Evolutionary conservation across 2,888 invertebrate genomes (phyloP), one percentile per base, ranked within the genome.

Genomic region (Synanthedon vespiformis): DNA sequence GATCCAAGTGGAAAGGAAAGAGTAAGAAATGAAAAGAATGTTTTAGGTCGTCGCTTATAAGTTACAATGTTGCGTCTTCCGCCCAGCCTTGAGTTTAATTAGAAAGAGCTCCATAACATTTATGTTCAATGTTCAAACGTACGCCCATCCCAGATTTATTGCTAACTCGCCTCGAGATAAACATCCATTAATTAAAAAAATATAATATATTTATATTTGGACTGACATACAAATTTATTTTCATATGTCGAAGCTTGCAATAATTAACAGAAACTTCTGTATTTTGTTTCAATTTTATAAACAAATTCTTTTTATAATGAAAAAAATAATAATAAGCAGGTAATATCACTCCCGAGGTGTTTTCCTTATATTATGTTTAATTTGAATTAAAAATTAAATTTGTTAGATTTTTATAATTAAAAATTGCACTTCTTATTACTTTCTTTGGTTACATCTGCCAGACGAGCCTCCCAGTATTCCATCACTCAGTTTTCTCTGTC

Each of bases 171-270:
- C 77, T 58, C 65, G 68, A 85, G 84, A 84, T 84, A 87, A 85
- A 81, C 76, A 82, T 80, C 76, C 83, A 85, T 85, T 87, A 85
- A 87, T 87, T 87, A 80, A 86, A 83, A 85, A 86, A 77, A 78
- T 77, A 76, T 74, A 72, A 76, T 74, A 69, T 73, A 76, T 72
- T 70, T 65, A 64, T 63, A 67, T 65, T 68, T 53, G 61, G 61
- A 57, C 54, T 44, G 44, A 44, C 44, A 14, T 44, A 44, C 44
- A 13, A 44, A 56, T 56, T 56, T 56, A 56, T 54, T 40, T 13
- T 49, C 11, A 40, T 50, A 47, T 53, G 53, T 50, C 44, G 44
- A 44, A 44, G 13, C 12, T 14, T 14, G 8, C 13, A 14, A 44
- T 14, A 44, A 44, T 34, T 44, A 44, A 44, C 44, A 44, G n/a